A percentile compares a stretch with the other conserved stretches of the same genome.
Conservation (phyloP, 92 coral and sea anemone species). For the Umimayanthus chanpuru region DNA sequence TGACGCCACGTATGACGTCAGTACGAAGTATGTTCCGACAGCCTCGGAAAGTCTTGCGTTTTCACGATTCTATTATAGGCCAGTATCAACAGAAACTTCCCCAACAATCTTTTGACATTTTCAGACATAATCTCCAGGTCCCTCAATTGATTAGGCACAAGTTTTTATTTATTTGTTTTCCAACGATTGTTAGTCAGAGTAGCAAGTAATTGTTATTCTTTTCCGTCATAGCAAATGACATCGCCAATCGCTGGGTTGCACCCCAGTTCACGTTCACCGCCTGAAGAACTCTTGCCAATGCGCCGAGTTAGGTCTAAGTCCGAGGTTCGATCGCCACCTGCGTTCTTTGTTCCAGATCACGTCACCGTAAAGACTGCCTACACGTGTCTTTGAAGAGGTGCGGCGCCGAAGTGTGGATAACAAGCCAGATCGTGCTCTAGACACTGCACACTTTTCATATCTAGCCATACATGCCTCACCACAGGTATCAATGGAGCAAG, state of each 20-base stretch:
- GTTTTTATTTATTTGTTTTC: too few species aligned
- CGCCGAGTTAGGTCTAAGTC: slow-evolving; percentile 33
- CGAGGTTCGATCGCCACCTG: slow-evolving; percentile 12
- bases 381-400: slow-evolving; percentile 22
- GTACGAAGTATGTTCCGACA: too few species aligned
- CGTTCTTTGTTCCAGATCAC: slow-evolving; percentile 35
- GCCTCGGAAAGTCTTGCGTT: too few species aligned
- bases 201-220: not conserved
- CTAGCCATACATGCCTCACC: not conserved
- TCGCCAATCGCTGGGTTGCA: not conserved
- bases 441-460: not conserved
- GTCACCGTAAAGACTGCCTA: slow-evolving; percentile 13
- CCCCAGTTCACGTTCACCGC: not conserved
- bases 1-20: too few species aligned
- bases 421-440: not conserved
- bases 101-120: too few species aligned
- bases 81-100: too few species aligned
- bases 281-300: slow-evolving; percentile 14
- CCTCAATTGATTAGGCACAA: too few species aligned
- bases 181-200: not conserved
- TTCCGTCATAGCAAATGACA: slow-evolving; percentile 3
- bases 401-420: not conserved
- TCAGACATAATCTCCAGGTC: too few species aligned
- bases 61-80: too few species aligned
- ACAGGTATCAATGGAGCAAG: too few species aligned